A percentile compares a stretch with the other conserved stretches of the same genome.
phyloP scores from a whole-genome alignment of 2,888 invertebrate genomes.

The Tenthredo mesomela region DNA sequence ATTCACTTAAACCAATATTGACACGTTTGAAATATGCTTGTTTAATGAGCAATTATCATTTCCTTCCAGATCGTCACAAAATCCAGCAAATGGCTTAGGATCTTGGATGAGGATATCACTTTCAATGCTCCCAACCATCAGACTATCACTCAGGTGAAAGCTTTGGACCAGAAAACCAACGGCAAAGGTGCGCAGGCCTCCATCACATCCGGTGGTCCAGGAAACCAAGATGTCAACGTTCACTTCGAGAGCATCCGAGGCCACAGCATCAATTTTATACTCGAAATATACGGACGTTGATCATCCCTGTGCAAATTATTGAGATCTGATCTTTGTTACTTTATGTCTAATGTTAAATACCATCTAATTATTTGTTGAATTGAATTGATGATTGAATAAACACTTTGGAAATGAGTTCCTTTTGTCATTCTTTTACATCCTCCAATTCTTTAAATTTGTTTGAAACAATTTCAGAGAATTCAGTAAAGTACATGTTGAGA shows the following conservation, averaged over 20 bases:
- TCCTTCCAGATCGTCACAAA: constrained; percentile 61
- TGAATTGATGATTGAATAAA: not conserved
- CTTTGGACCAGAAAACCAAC: constrained; percentile 76
- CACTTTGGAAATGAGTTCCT: not conserved
- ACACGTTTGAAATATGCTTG: not conserved
- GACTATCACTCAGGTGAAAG: constrained; percentile 74
- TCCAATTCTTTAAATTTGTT: not conserved
- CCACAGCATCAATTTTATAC: constrained; percentile 76
- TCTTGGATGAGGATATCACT: constrained; percentile 63
- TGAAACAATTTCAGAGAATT: not conserved
- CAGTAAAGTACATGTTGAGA: too few species aligned
- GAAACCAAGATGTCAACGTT: constrained; percentile 70
- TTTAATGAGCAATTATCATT: not conserved
- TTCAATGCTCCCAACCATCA: constrained; percentile 62
- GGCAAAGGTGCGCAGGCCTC: constrained; percentile 78
- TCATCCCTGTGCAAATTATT: not conserved
- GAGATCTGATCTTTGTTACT: too few species aligned
- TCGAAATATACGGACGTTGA: constrained; percentile 75
- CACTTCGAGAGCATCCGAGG: constrained; percentile 78
- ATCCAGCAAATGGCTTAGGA: constrained; percentile 64
- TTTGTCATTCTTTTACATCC: not conserved
- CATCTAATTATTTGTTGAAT: not conserved
- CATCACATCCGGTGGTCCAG: constrained; percentile 76
- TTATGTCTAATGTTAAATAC: too few species aligned
- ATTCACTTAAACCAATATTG: not conserved